These are phyloP conservation scores for Mystacornis crossleyi DNA, from an alignment of 2,113 vertebrate species.

Conservation along the genomic window DNA sequence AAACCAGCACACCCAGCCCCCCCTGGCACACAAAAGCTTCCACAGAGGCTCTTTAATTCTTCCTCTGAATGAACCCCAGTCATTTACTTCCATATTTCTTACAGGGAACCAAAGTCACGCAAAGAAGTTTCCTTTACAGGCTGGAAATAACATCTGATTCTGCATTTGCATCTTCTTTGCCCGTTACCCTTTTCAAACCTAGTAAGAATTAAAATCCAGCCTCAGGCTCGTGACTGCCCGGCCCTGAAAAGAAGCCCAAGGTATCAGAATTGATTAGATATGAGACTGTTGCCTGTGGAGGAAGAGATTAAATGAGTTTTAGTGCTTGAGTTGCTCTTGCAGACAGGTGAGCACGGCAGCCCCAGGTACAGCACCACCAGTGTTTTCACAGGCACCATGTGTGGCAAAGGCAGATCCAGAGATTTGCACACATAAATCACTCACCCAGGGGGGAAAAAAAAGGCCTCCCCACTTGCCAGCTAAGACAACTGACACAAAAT, in stretches of 20 bases:
- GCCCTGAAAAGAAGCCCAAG: neutral
- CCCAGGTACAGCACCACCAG: neutral
- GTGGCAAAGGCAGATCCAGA: neutral
- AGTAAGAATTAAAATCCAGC: neutral
- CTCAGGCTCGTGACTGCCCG: neutral
- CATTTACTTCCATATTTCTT: neutral
- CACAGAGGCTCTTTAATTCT: neutral
- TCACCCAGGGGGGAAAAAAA: constrained; percentile 17
- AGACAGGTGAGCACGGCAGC: neutral
- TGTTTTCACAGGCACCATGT: neutral
- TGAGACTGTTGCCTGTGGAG: neutral
- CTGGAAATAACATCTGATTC: neutral
- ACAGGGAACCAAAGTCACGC: neutral
- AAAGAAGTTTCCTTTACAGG: neutral
- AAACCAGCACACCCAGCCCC: neutral
- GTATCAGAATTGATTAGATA: neutral
- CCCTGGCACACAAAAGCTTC: neutral
- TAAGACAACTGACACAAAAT: constrained; percentile 16
- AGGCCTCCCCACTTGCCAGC: neutral
- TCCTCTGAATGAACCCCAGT: neutral
- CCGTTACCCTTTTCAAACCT: neutral
- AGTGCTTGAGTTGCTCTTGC: neutral
- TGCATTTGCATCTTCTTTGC: neutral
- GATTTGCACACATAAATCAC: neutral
- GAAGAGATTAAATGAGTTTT: neutral